phyloP scores from a whole-genome alignment of 2,797 vertebrate genomes.

The Poecilia gillii region DNA sequence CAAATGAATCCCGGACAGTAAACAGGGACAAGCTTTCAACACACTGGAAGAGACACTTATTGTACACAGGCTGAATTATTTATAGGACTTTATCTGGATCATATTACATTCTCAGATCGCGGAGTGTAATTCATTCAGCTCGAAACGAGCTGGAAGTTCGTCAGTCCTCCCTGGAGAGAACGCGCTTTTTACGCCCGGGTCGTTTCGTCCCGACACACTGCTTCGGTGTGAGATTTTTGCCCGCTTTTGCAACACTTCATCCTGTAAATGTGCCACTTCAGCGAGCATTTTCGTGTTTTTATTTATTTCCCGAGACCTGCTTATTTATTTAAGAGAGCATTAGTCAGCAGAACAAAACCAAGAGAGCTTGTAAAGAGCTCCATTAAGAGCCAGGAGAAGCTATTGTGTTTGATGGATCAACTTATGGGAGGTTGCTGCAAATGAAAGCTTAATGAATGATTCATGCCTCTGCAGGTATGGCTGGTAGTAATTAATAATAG shows the following conservation, averaged over 20 bases:
- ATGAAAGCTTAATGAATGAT: constrained; percentile 68
- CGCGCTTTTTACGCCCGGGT: neutral
- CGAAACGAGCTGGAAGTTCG: constrained; percentile 17
- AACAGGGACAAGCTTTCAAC: constrained; percentile 6
- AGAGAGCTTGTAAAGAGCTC: constrained; percentile 58
- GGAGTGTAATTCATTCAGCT: constrained; percentile 7
- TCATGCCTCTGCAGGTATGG: constrained; percentile 44
- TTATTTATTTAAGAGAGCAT: constrained; percentile 79
- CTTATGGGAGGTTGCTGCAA: constrained; percentile 45
- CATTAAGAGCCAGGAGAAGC: constrained; percentile 71
- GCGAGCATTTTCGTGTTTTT: constrained; percentile 59
- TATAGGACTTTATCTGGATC: constrained; percentile 38
- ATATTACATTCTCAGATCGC: constrained; percentile 34
- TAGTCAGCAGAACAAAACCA: constrained; percentile 75
- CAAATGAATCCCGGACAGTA: constrained; percentile 3
- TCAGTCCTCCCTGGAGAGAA: constrained; percentile 4
- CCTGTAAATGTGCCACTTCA: constrained; percentile 32
- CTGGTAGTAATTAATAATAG: constrained; percentile 29
- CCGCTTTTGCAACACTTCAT: constrained; percentile 20
- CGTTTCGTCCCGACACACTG: neutral
- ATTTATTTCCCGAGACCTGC: constrained; percentile 68
- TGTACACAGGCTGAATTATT: constrained; percentile 44
- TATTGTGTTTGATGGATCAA: constrained; percentile 68
- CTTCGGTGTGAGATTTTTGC: neutral
- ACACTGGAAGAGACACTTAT: constrained; percentile 16